phyloP scores from a whole-genome alignment of 2,113 vertebrate species.

The Lasiurus cinereus region DNA sequence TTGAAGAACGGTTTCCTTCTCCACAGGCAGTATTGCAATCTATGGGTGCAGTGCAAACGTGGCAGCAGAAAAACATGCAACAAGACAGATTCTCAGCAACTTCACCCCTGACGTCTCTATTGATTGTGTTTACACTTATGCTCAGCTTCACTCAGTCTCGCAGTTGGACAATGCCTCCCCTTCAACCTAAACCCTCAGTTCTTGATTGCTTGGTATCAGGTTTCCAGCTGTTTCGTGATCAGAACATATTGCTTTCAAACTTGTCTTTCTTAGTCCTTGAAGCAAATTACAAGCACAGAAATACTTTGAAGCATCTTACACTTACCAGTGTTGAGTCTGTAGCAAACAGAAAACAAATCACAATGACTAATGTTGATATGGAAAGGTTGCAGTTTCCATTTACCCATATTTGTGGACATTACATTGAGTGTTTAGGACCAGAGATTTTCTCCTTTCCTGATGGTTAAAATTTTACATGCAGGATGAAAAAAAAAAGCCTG shows the following conservation, averaged over 20 bases:
- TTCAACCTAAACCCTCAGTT: constrained; percentile 42
- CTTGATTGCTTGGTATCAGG: background rate
- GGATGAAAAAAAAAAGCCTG: background rate
- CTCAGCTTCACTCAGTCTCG: background rate
- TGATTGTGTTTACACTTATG: background rate
- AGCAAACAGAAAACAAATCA: background rate
- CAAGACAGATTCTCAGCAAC: background rate
- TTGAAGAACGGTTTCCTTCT: background rate
- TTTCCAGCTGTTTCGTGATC: background rate
- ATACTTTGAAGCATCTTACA: background rate
- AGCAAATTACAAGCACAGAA: background rate
- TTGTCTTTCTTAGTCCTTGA: background rate
- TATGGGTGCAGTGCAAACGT: background rate
- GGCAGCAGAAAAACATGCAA: background rate
- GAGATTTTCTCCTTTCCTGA: background rate
- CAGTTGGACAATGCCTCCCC: background rate
- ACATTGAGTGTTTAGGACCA: background rate
- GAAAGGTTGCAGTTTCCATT: background rate
- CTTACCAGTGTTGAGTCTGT: background rate
- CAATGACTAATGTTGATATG: background rate
- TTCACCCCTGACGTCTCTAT: background rate
- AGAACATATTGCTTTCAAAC: background rate
- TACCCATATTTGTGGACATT: background rate
- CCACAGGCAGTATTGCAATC: background rate
- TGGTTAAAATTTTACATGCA: background rate